These are phyloP conservation scores for Axea sp. DNA, from an alignment of 2,888 invertebrate species.

Conservation along the genomic window DNA sequence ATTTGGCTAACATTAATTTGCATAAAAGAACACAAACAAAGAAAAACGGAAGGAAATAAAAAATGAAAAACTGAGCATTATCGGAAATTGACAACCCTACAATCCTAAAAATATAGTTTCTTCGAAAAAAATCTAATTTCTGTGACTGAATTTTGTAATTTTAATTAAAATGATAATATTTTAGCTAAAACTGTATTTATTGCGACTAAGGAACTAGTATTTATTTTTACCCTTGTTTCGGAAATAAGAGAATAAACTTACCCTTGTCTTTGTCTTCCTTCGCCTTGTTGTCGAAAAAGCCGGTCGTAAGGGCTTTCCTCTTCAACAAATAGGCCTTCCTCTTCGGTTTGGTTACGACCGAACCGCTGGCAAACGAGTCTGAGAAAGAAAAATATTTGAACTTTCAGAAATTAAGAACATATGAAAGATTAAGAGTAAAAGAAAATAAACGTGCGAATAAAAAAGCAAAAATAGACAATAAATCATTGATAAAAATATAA, in stretches of 20 bases:
- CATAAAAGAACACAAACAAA: too few relatives aligned
- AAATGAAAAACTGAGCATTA: too few relatives aligned
- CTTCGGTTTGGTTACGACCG: constrained; percentile 85
- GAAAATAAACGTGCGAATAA: constrained; percentile 15
- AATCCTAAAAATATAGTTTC: too few relatives aligned
- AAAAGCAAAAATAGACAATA: constrained; percentile 40
- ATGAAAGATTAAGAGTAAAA: constrained; percentile 30
- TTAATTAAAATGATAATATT: too few relatives aligned
- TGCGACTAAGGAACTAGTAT: too few relatives aligned
- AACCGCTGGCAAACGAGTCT: constrained; percentile 79
- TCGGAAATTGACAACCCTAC: too few relatives aligned
- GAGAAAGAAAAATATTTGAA: constrained; percentile 66
- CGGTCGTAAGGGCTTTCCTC: constrained; percentile 92
- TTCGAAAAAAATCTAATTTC: too few relatives aligned
- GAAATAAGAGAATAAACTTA: constrained; percentile 76
- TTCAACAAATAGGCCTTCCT: constrained; percentile 90
- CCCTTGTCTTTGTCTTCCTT: constrained; percentile 87
- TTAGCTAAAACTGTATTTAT: too few relatives aligned
- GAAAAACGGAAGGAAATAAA: too few relatives aligned
- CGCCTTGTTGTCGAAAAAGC: constrained; percentile 89
- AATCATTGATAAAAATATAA: constrained; percentile 29
- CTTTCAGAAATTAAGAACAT: constrained; percentile 21
- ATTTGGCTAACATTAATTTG: too few relatives aligned
- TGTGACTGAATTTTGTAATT: too few relatives aligned
- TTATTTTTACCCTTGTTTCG: too few relatives aligned